A percentile compares a stretch with the other conserved stretches of the same genome.
Conservation (phyloP, 2,888 invertebrate genomes). For the Byasa hedistus region DNA sequence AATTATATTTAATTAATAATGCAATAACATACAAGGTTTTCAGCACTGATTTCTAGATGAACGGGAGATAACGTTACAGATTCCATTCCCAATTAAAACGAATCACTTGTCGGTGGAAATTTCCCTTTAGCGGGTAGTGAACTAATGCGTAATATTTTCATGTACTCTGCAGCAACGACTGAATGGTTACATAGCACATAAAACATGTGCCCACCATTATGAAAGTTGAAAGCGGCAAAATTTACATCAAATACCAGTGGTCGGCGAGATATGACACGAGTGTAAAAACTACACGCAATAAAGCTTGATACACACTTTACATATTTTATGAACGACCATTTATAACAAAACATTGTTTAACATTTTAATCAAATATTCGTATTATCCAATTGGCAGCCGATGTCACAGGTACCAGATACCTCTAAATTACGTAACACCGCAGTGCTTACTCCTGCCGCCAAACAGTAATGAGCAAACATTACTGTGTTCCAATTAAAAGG, state of each 20-base stretch:
- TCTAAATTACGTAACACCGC: too few relatives aligned
- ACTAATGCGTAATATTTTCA: conserved; percentile 6
- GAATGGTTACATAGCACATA: background rate
- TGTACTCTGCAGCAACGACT: conserved; percentile 2
- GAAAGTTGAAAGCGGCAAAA: conserved; percentile 25
- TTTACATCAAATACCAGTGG: conserved; percentile 26
- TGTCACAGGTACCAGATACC: too few relatives aligned
- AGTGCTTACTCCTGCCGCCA: too few relatives aligned
- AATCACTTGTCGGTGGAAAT: background rate
- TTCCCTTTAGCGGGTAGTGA: conserved; percentile 13
- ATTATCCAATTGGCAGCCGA: background rate
- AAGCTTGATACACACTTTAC: conserved; percentile 5
- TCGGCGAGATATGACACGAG: conserved; percentile 11
- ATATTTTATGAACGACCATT: background rate
- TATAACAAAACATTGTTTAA: background rate
- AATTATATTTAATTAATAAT: conserved; percentile 1
- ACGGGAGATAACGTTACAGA: background rate
- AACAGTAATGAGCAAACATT: too few relatives aligned
- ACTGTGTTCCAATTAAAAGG: too few relatives aligned
- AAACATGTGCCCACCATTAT: conserved; percentile 2
- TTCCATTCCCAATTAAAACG: conserved; percentile 6
- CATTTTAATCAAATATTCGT: background rate
- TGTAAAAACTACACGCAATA: conserved; percentile 18
- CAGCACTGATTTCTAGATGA: conserved; percentile 1
- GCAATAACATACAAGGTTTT: conserved; percentile 1